Evolutionary conservation across 2,797 vertebrate species (phyloP), one percentile per base, ranked within the genome.

Genomic region (Apodemus agrarius): DNA sequence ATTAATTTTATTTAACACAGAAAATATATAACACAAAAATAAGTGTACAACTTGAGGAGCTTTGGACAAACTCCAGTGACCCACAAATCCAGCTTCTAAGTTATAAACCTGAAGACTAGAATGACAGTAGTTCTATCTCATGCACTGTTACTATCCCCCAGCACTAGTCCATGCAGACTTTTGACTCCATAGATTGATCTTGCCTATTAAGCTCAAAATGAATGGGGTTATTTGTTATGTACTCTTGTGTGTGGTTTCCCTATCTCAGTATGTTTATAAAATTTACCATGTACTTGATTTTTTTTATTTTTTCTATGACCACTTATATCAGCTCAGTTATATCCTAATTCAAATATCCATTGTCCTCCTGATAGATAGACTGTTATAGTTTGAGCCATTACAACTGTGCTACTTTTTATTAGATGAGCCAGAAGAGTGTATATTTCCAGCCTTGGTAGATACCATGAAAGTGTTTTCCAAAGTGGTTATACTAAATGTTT

Each of bases 1-100:
- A 29, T 88, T 57, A 40, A 57, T 59, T 75, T 96, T 84, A 84
- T 63, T 90, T 87, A 96, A 85, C 72, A 26, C 3, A 67, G 83
- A 88, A 52, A 49, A n/a, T 37, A 72, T 37, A 72, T 37, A 72
- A 72, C 69, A 37, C 17, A 72, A 87, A 65, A 88, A 31, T 65
- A 84, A 57, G 21, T 31, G 2, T 93, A 59, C 14, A 80, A 1
- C 43, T 67, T 81, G 72, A 80, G 29, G 81, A 76, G 24, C 63
- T 93, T 93, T 90, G 57, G 2, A 40, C 24, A 92, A 94, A 83
- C 11, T 63, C 57, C 75, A 8, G 46, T 81, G 76, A 90, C 29
- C 31, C 4, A 1, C 19, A 22, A 86, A 81, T 40, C 67, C 43
- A 85, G 21, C 69, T 72, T 34, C 63, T 65, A 91, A 17, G 46